These are phyloP conservation scores for Himantopus leucocephalus DNA, from an alignment of 2,113 vertebrate genomes.

Conservation along the genomic window DNA sequence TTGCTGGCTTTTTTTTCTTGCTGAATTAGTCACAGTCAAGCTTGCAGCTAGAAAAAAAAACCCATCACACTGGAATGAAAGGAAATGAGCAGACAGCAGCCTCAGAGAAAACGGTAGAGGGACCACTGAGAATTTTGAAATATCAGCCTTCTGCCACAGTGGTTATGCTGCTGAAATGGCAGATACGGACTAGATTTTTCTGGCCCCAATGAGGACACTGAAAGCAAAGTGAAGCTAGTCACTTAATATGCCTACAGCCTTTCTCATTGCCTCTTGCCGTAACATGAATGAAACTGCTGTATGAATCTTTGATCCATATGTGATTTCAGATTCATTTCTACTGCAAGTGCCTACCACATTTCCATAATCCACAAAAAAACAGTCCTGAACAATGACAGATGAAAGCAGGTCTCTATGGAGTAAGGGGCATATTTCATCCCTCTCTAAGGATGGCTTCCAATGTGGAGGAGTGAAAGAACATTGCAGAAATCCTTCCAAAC, in stretches of 20 bases:
- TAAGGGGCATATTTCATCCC: neutral
- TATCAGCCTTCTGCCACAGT: neutral
- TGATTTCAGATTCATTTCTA: neutral
- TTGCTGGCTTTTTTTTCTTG: neutral
- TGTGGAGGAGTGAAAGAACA: neutral
- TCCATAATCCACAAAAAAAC: neutral
- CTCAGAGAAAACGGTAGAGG: neutral
- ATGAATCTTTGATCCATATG: neutral
- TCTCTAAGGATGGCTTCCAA: neutral
- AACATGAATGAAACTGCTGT: neutral
- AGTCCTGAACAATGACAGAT: neutral
- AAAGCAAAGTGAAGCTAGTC: neutral
- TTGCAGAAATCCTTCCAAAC: neutral
- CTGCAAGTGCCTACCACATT: neutral
- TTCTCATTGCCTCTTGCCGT: neutral
- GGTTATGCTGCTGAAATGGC: neutral
- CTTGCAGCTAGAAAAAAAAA: neutral
- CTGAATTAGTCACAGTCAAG: neutral
- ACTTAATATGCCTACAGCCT: neutral
- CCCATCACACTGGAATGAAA: neutral
- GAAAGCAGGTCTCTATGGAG: neutral
- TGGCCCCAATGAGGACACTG: accelerated
- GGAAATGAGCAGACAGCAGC: neutral
- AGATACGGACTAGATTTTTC: neutral
- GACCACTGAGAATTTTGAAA: neutral